phyloP scores from a whole-genome alignment of 2,113 vertebrate species.

The Mobula hypostoma region DNA sequence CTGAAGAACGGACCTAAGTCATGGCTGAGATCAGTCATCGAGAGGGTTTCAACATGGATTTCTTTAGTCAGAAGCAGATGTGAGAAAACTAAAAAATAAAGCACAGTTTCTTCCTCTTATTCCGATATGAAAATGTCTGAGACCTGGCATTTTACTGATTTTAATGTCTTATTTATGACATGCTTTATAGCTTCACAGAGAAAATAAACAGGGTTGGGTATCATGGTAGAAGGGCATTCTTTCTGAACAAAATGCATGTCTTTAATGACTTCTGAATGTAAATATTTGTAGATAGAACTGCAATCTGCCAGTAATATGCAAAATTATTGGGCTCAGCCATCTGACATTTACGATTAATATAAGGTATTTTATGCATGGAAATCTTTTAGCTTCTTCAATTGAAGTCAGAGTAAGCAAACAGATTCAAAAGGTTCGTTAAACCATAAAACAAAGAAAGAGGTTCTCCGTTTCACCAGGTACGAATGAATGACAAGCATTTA shows the following conservation, averaged over 20 bases:
- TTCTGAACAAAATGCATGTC: neutral
- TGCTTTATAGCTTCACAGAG: neutral
- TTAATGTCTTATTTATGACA: neutral
- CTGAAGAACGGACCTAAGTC: neutral
- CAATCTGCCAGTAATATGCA: neutral
- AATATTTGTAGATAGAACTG: neutral
- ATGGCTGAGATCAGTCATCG: neutral
- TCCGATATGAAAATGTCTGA: neutral
- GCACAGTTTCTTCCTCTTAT: neutral
- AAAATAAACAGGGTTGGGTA: neutral
- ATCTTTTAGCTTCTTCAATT: neutral
- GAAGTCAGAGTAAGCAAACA: neutral
- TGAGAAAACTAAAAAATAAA: neutral
- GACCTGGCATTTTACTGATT: neutral
- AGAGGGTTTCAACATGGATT: neutral
- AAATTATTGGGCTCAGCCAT: conserved; percentile 8
- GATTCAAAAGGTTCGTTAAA: too few species aligned
- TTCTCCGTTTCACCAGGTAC: too few species aligned
- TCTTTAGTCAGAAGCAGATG: neutral
- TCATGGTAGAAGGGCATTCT: neutral
- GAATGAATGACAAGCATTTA: too few species aligned
- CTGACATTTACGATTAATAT: conserved; percentile 22
- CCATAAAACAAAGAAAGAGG: too few species aligned
- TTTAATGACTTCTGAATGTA: conserved; percentile 6
- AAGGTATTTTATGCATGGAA: neutral